These are phyloP conservation scores for Nothura maculosa DNA, from an alignment of 2,797 vertebrate species.

Conservation along the genomic window DNA sequence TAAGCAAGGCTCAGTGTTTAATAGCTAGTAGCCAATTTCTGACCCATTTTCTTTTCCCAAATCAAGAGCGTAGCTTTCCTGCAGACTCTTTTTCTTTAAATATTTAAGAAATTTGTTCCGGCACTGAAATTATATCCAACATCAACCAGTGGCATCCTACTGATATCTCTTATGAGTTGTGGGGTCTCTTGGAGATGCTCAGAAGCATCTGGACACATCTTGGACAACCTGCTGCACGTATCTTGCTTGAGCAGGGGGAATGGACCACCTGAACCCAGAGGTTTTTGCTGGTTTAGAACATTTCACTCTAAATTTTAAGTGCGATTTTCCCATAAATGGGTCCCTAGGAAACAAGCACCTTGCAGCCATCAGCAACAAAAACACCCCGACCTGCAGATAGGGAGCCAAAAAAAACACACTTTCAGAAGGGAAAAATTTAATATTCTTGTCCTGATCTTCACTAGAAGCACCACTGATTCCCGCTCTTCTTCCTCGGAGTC, in stretches of 20 bases:
- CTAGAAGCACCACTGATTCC: neutral
- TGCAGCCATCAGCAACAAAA: neutral
- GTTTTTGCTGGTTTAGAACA: too few species aligned
- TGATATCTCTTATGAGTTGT: too few species aligned
- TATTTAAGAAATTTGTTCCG: neutral
- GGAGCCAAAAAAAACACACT: neutral
- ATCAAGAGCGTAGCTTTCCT: neutral
- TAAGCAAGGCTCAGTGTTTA: constrained; percentile 26
- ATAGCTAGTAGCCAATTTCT: neutral
- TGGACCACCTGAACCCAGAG: neutral
- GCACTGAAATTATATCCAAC: neutral
- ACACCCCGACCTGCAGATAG: neutral
- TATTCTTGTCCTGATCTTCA: neutral
- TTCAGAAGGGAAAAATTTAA: neutral
- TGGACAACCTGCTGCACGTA: neutral
- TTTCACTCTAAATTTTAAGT: neutral
- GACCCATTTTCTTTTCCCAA: neutral
- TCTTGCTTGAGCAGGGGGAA: neutral
- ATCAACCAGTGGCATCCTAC: neutral
- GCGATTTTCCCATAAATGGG: neutral
- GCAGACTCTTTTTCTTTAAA: neutral
- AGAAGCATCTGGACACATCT: neutral
- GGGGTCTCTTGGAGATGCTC: neutral
- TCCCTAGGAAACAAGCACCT: neutral
- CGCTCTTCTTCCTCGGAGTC: constrained; percentile 10